phyloP scores from a whole-genome alignment of 2,888 invertebrate species.

The Oeneis ivallda region DNA sequence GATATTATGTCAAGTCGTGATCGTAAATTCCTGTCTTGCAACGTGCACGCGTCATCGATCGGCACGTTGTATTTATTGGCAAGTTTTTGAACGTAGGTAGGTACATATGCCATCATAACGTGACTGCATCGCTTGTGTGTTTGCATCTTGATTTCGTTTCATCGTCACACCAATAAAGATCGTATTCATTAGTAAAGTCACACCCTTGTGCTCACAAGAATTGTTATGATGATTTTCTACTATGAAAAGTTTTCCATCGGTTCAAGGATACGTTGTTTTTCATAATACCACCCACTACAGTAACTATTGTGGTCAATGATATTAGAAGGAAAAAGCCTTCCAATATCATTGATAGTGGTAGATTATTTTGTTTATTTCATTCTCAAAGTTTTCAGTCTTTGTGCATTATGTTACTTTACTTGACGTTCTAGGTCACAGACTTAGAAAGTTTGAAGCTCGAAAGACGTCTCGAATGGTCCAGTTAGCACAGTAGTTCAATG shows the following conservation, averaged over 20 bases:
- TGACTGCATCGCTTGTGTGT: constrained; percentile 43
- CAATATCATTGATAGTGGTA: too few relatives aligned
- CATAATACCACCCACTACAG: too few relatives aligned
- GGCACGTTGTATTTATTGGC: constrained; percentile 53
- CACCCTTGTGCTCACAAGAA: too few relatives aligned
- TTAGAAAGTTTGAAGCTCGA: not conserved
- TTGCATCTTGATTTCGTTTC: constrained; percentile 8
- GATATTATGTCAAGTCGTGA: too few relatives aligned
- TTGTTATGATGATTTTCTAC: too few relatives aligned
- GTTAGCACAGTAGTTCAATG: constrained; percentile 8
- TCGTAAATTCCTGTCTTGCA: constrained; percentile 38
- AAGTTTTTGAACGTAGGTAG: constrained; percentile 51
- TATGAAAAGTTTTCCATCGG: too few relatives aligned
- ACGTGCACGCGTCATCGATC: constrained; percentile 48
- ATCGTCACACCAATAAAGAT: not conserved
- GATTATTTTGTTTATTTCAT: too few relatives aligned
- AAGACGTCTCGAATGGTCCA: not conserved
- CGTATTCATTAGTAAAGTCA: too few relatives aligned
- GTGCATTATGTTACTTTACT: not conserved
- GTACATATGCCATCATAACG: constrained; percentile 51
- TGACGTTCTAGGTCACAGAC: constrained; percentile 7
- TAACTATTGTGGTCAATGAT: too few relatives aligned
- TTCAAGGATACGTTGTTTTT: too few relatives aligned
- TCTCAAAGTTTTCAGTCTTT: too few relatives aligned
- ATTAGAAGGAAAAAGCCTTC: too few relatives aligned